phyloP scores from a whole-genome alignment of 2,113 vertebrate species.

The Alexandromys fortis region DNA sequence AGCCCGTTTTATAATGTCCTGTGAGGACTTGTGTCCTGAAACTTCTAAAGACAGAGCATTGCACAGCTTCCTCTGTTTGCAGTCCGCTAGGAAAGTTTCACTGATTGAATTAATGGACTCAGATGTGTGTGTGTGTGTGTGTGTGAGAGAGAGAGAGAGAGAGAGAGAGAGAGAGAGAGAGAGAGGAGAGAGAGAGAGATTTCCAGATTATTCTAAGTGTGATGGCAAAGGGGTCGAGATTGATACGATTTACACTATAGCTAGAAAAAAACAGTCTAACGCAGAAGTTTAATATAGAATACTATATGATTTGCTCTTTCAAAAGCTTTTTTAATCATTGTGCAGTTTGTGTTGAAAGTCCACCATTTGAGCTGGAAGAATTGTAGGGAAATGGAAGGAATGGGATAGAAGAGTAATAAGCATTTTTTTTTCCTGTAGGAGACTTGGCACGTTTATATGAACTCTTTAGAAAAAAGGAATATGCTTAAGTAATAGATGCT shows the following conservation, averaged over 20 bases:
- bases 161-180: too few species aligned
- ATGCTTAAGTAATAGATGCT: not conserved
- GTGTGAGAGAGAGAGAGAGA: too few species aligned
- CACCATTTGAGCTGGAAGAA: not conserved
- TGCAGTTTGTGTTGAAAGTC: slow-evolving; percentile 31
- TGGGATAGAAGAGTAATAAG: not conserved
- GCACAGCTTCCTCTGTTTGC: not conserved
- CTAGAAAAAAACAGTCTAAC: slow-evolving; percentile 26
- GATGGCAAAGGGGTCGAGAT: slow-evolving; percentile 1
- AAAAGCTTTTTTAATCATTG: slow-evolving; percentile 26
- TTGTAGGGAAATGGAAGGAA: not conserved
- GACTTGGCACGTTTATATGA: slow-evolving; percentile 10
- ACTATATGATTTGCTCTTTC: slow-evolving; percentile 39
- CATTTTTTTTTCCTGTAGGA: slow-evolving; percentile 11
- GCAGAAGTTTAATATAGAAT: slow-evolving; percentile 23
- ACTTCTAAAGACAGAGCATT: slow-evolving; percentile 32
- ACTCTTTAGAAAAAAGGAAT: slow-evolving; percentile 1
- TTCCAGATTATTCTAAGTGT: slow-evolving; percentile 42
- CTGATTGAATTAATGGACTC: not conserved
- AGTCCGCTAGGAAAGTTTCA: slow-evolving; percentile 35
- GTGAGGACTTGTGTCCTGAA: not conserved
- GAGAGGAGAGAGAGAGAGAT: too few species aligned
- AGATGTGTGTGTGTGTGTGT: not conserved
- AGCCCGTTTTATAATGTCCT: slow-evolving; percentile 14
- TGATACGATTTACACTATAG: slow-evolving; percentile 6